These are phyloP conservation scores for Thereva unica DNA, from an alignment of 2,888 invertebrate genomes.

Conservation along the genomic window DNA sequence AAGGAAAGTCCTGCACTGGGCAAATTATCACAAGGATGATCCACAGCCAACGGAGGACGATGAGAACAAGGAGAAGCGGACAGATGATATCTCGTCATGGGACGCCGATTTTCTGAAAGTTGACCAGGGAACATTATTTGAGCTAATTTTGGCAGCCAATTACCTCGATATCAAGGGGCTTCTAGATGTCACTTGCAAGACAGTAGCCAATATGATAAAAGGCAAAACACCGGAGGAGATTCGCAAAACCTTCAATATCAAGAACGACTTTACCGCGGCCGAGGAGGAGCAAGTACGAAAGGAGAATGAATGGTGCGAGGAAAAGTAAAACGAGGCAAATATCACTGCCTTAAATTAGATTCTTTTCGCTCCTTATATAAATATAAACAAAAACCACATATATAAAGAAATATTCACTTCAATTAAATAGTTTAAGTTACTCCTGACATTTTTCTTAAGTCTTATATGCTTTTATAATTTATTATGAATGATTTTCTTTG, in stretches of 20 bases:
- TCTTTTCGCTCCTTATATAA: too few species aligned
- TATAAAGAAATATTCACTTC: too few species aligned
- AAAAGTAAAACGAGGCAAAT: slow-evolving; percentile 22
- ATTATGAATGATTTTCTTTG: too few species aligned
- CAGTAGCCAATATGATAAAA: slow-evolving; percentile 95
- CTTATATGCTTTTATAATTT: too few species aligned
- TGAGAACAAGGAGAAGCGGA: slow-evolving; percentile 92
- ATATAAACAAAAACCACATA: too few species aligned
- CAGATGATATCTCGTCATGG: slow-evolving; percentile 96
- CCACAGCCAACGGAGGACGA: slow-evolving; percentile 93
- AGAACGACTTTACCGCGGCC: slow-evolving; percentile 90
- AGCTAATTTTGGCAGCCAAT: slow-evolving; percentile 92
- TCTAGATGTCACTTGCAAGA: slow-evolving; percentile 94
- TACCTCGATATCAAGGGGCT: slow-evolving; percentile 92
- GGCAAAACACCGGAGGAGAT: slow-evolving; percentile 95
- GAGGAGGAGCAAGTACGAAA: slow-evolving; percentile 97
- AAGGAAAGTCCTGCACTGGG: slow-evolving; percentile 88
- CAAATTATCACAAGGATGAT: slow-evolving; percentile 88
- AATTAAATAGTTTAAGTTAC: too few species aligned
- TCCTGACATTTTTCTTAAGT: too few species aligned
- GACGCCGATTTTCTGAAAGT: slow-evolving; percentile 97
- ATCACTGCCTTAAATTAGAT: too few species aligned
- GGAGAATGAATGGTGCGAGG: slow-evolving; percentile 77
- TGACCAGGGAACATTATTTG: slow-evolving; percentile 91
- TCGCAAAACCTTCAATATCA: slow-evolving; percentile 92